Conservation (phyloP, 2,797 vertebrate genomes). For the Falco cherrug region DNA sequence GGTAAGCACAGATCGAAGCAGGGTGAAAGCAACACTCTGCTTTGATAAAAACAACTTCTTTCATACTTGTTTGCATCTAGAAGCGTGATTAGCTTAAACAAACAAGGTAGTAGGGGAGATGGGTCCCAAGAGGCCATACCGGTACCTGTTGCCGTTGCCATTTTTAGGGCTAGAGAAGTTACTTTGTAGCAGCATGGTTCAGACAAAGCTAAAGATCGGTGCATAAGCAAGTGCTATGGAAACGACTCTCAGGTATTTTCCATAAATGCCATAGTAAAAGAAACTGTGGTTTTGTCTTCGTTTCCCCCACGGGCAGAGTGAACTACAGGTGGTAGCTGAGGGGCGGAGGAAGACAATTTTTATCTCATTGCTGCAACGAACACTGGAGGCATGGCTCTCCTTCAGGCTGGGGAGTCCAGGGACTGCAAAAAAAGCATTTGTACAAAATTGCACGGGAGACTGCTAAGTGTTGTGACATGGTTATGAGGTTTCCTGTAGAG, state of each 20-base stretch:
- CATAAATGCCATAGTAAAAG: rapidly evolving
- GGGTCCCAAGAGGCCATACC: background rate
- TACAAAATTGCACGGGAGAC: background rate
- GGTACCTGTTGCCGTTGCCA: background rate
- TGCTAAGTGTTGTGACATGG: background rate
- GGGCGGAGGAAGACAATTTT: rapidly evolving
- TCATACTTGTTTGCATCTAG: background rate
- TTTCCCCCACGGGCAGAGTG: rapidly evolving
- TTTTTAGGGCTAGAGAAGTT: background rate
- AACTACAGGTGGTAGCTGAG: rapidly evolving
- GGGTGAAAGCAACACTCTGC: no score
- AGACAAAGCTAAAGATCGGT: background rate
- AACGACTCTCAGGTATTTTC: background rate
- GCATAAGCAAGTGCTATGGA: background rate
- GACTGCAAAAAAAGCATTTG: background rate
- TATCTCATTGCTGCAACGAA: rapidly evolving
- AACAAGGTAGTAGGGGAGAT: background rate
- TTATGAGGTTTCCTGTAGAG: background rate
- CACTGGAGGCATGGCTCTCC: background rate
- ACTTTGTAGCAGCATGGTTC: background rate
- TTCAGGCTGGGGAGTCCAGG: rapidly evolving
- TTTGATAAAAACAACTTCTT: background rate
- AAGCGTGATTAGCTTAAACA: background rate
- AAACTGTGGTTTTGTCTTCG: rapidly evolving
- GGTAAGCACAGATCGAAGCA: background rate